Conservation (phyloP, 1,140 invertebrate species). For the Hycleus phaleratus region DNA sequence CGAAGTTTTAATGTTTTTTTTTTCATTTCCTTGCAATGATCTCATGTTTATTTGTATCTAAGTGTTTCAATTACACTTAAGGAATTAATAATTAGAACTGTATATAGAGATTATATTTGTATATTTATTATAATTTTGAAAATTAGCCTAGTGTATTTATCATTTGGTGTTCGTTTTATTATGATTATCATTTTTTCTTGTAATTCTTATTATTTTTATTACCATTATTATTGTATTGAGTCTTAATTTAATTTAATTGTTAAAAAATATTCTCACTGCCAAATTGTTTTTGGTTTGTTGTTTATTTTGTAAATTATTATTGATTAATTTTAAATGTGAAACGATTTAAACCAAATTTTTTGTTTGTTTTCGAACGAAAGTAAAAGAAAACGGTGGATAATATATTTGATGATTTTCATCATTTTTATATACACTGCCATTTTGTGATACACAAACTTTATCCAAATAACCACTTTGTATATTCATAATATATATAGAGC, state of each 20-base stretch:
- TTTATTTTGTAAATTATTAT: constrained; percentile 4
- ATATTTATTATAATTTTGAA: constrained; percentile 11
- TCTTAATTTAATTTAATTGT: neutral
- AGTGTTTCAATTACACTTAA: constrained; percentile 12
- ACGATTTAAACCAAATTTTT: neutral
- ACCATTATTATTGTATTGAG: neutral
- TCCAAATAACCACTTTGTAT: constrained; percentile 1
- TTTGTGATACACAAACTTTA: constrained; percentile 16
- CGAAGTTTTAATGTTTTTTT: neutral
- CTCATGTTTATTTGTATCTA: constrained; percentile 15
- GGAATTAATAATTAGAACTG: constrained; percentile 7
- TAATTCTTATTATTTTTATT: neutral
- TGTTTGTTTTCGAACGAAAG: neutral
- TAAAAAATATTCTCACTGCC: neutral
- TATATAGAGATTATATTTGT: constrained; percentile 15
- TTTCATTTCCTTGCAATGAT: constrained; percentile 9
- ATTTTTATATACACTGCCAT: constrained; percentile 20
- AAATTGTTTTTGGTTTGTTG: neutral
- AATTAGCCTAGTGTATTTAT: neutral
- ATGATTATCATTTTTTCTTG: neutral
- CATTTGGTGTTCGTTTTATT: neutral
- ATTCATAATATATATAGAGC: neutral
- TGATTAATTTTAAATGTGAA: constrained; percentile 9
- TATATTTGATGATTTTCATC: neutral
- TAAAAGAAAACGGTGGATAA: neutral